These are phyloP conservation scores for Fragum sueziense DNA, from an alignment of 2,888 invertebrate genomes.

Conservation along the genomic window DNA sequence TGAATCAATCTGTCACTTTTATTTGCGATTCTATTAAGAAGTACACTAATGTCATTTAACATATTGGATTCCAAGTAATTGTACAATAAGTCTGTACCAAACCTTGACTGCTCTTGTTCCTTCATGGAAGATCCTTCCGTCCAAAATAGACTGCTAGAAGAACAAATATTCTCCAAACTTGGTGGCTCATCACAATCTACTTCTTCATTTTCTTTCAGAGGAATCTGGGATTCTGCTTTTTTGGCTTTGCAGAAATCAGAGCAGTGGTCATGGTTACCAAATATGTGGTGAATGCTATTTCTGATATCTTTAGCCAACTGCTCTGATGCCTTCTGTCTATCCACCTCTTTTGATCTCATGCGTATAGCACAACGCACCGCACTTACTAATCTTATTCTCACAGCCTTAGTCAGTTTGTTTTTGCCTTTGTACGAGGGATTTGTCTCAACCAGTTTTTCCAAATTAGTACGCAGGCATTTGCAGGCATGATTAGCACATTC, in stretches of 20 bases:
- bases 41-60: slow-evolving; percentile 31
- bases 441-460: slow-evolving; percentile 37
- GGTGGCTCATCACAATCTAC: not conserved
- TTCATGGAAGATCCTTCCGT: not conserved
- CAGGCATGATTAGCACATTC: slow-evolving; percentile 51
- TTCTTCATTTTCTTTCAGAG: not conserved
- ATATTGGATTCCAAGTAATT: too few relatives aligned
- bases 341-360: slow-evolving; percentile 31
- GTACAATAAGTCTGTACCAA: too few relatives aligned
- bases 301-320: slow-evolving; percentile 46
- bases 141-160: not conserved
- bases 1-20: slow-evolving; percentile 46
- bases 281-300: slow-evolving; percentile 48
- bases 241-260: slow-evolving; percentile 48
- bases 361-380: slow-evolving; percentile 50
- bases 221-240: not conserved
- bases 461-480: slow-evolving; percentile 33
- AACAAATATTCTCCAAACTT: slow-evolving; percentile 1
- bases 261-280: slow-evolving; percentile 42
- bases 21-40: slow-evolving; percentile 42
- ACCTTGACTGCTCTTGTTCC: not conserved
- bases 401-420: slow-evolving; percentile 29
- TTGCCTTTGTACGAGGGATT: slow-evolving; percentile 38
- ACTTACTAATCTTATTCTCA: slow-evolving; percentile 37
- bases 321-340: slow-evolving; percentile 1